Evolutionary conservation across 1,140 invertebrate species (phyloP), one percentile per base, ranked within the genome.

Genomic region (Saccostrea echinata): DNA sequence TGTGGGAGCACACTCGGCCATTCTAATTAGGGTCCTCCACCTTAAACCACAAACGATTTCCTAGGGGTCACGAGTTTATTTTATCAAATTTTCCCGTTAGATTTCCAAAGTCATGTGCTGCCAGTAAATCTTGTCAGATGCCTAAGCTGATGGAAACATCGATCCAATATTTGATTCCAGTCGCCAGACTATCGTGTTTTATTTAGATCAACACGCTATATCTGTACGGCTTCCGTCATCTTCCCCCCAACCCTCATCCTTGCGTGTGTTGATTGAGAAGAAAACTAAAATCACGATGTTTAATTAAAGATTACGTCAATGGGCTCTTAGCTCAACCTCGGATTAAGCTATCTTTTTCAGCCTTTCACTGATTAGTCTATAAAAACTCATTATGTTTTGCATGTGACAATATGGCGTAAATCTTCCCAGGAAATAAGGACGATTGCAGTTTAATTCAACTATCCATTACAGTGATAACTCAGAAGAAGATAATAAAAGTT

Each of bases 91-190:
- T 30, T 76, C 68, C 24, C 11, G 68, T 76, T 76, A 21, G 55
- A 61, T 61, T 76, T 30, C 33, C 68, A 3, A 12, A 76, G 68
- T 3, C 68, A 76, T 33, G 13, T 18, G 68, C 24, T 30, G 68
- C 68, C 68, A 27, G 27, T 76, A 76, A 76, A 68, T n/a, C n/a
- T n/a, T n/a, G 27, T 35, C 68, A 30, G 68, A 30, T 76, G 68
- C 24, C 16, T 30, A 30, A 30, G 68, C 68, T 13, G 68, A 61
- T 61, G 18, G 18, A n/a, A 30, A 9, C 24, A 76, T 76, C 27
- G 68, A 76, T 76, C 68, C 68, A 76, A 30, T 76, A 76, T 76
- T 30, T 76, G 27, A 76, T 76, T 27, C n/a, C 64, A 68, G n/a
- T 68, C 68, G 27, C 27, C 24, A 9, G 68, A 33, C 24, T 18